Percentiles rank a stretch among this genome's conserved stretches.
Conservation (phyloP, 1,140 invertebrate genomes). For the Ceratina calcarata region DNA sequence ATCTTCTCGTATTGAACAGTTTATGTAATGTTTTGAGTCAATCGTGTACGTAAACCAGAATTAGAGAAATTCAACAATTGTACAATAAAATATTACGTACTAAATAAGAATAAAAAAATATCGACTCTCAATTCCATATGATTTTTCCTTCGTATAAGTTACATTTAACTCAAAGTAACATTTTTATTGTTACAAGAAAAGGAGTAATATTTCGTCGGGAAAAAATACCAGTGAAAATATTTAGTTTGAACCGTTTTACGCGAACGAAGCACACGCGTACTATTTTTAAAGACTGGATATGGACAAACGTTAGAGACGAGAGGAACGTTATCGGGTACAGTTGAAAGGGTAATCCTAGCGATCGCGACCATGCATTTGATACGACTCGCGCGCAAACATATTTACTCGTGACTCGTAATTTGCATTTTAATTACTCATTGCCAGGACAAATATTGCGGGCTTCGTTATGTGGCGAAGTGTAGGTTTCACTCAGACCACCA, state of each 20-base stretch:
- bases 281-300: neutral
- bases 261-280: neutral
- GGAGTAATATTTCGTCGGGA: no score
- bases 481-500: constrained; percentile 37
- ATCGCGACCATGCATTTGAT: constrained; percentile 58
- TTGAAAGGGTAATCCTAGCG: constrained; percentile 56
- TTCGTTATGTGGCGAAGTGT: constrained; percentile 56
- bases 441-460: constrained; percentile 65
- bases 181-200: no score
- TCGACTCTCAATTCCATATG: no score
- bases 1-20: no score
- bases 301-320: constrained; percentile 19
- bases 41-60: no score
- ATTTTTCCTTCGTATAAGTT: no score
- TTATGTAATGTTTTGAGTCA: no score
- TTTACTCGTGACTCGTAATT: constrained; percentile 67
- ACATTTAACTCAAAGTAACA: no score
- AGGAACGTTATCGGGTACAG: constrained; percentile 38
- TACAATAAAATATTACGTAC: no score
- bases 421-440: constrained; percentile 73
- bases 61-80: no score
- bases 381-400: constrained; percentile 63
- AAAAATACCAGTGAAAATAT: neutral
- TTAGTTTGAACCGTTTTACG: constrained; percentile 19
- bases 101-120: no score